phyloP scores from a whole-genome alignment of 2,797 vertebrate genomes.

The Characodon lateralis region DNA sequence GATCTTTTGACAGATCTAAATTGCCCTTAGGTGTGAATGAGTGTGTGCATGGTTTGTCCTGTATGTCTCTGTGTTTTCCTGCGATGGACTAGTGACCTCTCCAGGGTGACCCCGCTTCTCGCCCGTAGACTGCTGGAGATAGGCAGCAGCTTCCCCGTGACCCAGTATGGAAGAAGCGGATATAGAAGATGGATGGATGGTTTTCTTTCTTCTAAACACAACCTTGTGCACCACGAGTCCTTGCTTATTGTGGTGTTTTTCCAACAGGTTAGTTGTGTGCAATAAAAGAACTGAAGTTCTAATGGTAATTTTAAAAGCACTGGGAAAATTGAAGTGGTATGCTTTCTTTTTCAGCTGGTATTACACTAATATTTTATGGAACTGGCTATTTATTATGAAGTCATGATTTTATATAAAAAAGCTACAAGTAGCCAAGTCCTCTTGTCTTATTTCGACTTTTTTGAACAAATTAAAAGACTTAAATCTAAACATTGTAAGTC shows the following conservation, averaged over 20 bases:
- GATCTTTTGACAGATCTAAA: no score
- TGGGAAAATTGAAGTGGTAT: not conserved
- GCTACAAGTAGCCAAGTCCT: not conserved
- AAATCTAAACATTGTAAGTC: no score
- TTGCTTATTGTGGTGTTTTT: not conserved
- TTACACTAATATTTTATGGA: conserved; percentile 2
- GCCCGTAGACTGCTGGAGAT: no score
- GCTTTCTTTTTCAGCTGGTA: not conserved
- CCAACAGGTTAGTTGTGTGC: not conserved
- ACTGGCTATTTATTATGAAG: not conserved
- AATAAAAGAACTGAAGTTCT: no score
- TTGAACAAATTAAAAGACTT: no score
- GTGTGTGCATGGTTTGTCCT: no score
- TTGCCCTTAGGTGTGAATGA: no score
- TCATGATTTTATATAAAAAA: not conserved
- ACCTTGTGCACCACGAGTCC: not conserved
- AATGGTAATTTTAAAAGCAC: not conserved
- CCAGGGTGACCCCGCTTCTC: no score
- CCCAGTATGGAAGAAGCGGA: no score
- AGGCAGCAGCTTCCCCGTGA: no score
- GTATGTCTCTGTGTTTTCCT: no score
- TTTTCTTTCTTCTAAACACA: not conserved
- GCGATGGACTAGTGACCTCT: no score
- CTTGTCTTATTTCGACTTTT: not conserved
- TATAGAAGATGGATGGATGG: not conserved